Evolutionary conservation across 2,113 vertebrate genomes (phyloP).

Genomic region (Seriola quinqueradiata): DNA sequence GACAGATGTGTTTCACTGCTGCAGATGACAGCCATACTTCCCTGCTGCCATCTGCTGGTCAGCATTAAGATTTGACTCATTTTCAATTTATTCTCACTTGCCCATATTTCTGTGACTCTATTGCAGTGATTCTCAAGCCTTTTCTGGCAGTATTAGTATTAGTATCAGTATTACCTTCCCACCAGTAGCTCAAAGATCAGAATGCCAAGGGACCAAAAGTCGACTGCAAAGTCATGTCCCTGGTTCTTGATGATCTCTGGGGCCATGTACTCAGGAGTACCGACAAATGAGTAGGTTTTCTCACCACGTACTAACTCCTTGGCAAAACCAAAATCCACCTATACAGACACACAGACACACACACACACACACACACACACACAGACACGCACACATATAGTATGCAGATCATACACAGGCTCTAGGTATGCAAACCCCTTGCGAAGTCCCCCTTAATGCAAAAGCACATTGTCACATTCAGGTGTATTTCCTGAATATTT

Average conservation of each 20-base stretch:
- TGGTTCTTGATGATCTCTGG: slow-evolving; percentile 90
- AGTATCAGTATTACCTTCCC: slow-evolving; percentile 81
- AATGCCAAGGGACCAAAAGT: slow-evolving; percentile 90
- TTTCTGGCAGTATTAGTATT: too few species aligned
- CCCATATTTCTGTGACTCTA: background rate
- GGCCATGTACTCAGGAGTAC: slow-evolving; percentile 89
- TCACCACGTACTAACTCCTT: slow-evolving; percentile 84
- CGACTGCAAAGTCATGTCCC: slow-evolving; percentile 88
- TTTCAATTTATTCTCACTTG: background rate
- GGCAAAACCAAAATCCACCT: slow-evolving; percentile 91
- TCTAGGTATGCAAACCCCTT: background rate
- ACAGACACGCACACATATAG: background rate
- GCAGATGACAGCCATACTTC: slow-evolving; percentile 18
- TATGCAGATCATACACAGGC: background rate
- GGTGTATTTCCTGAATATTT: background rate
- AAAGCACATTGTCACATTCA: background rate
- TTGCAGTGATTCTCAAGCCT: background rate
- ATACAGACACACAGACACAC: background rate
- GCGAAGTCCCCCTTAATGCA: background rate
- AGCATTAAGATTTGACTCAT: background rate
- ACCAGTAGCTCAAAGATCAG: slow-evolving; percentile 87
- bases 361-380: background rate
- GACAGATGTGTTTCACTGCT: background rate
- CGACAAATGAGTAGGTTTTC: slow-evolving; percentile 89
- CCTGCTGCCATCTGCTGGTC: slow-evolving; percentile 73